Evolutionary conservation across 2,113 vertebrate genomes (phyloP).

Genomic region (Jaculus jaculus): DNA sequence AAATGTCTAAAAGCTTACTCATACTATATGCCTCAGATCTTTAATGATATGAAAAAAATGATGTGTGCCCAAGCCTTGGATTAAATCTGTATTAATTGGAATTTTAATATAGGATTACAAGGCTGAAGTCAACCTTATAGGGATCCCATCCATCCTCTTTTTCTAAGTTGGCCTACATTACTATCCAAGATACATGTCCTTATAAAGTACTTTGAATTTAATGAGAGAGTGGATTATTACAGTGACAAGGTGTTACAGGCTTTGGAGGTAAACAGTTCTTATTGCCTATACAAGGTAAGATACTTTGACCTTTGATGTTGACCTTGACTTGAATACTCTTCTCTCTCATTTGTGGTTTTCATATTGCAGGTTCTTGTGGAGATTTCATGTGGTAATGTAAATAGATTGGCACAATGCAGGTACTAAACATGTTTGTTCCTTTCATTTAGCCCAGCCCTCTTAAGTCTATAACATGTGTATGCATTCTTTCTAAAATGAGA

Average conservation of each 20-base stretch:
- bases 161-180: slow-evolving; percentile 7
- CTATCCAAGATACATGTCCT: not conserved
- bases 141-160: slow-evolving; percentile 19
- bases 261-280: not conserved
- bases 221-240: not conserved
- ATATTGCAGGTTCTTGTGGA: slow-evolving; percentile 8
- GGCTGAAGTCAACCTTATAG: not conserved
- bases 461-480: slow-evolving; percentile 15
- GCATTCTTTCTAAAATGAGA: not conserved
- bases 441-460: not conserved
- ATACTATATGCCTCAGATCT: not conserved
- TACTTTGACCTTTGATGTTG: not conserved
- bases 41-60: slow-evolving; percentile 38
- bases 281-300: slow-evolving; percentile 19
- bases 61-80: slow-evolving; percentile 6
- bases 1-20: slow-evolving; percentile 26
- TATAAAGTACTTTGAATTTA: slow-evolving; percentile 41
- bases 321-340: slow-evolving; percentile 10
- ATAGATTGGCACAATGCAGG: not conserved
- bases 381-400: not conserved
- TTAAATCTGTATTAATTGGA: slow-evolving; percentile 35
- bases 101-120: slow-evolving; percentile 57
- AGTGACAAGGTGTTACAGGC: slow-evolving; percentile 2
- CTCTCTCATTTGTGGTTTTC: not conserved
- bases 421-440: not conserved